Percentiles rank a stretch among this genome's conserved stretches.
phyloP scores from a whole-genome alignment of 2,888 invertebrate species.

The Hartigia nigra region DNA sequence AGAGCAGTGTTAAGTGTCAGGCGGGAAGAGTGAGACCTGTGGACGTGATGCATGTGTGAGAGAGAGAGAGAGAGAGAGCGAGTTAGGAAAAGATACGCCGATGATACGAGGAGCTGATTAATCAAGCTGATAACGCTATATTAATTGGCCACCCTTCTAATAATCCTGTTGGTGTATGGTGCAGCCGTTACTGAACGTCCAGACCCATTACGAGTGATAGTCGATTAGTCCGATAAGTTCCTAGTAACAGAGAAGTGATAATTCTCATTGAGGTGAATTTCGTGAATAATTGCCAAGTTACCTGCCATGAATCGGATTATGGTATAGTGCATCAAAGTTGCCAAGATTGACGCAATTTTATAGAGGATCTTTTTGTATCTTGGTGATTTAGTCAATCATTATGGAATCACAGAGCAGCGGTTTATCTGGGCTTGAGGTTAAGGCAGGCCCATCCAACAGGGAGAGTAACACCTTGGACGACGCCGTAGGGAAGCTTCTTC shows the following conservation, averaged over 20 bases:
- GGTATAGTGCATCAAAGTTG: background rate
- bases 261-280: background rate
- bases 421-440: constrained; percentile 16
- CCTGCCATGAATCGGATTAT: background rate
- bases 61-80: constrained; percentile 6
- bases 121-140: constrained; percentile 24
- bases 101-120: constrained; percentile 23
- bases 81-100: constrained; percentile 8
- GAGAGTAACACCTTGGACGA: constrained; percentile 54
- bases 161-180: background rate
- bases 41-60: background rate
- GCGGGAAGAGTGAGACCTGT: background rate
- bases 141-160: constrained; percentile 19
- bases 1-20: background rate
- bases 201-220: background rate
- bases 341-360: background rate
- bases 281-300: background rate
- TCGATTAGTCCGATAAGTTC: background rate
- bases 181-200: background rate
- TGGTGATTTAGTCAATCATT: background rate
- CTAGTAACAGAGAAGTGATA: background rate
- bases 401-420: background rate
- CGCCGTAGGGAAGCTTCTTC: constrained; percentile 60
- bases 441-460: constrained; percentile 44
- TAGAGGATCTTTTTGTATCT: background rate